phyloP scores from a whole-genome alignment of 2,888 invertebrate genomes.

The Diloba caeruleocephala region DNA sequence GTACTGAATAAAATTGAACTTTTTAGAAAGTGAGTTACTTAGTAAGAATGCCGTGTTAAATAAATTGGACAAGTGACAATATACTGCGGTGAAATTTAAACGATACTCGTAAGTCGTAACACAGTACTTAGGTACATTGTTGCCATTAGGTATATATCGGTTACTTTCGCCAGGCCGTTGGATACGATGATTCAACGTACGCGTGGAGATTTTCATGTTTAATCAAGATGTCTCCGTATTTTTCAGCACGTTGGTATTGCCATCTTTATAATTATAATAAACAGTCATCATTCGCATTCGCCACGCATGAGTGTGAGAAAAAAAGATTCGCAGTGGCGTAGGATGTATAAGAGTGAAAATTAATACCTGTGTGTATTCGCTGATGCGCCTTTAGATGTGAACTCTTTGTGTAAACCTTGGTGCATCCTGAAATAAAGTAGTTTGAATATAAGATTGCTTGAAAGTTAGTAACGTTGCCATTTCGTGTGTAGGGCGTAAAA shows the following conservation, averaged over 20 bases:
- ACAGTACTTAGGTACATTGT: constrained; percentile 39
- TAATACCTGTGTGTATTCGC: constrained; percentile 98
- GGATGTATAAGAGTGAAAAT: constrained; percentile 37
- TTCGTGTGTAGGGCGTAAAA: background rate
- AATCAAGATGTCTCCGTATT: constrained; percentile 11
- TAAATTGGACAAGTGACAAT: constrained; percentile 64
- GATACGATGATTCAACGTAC: constrained; percentile 28
- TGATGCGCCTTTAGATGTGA: constrained; percentile 99
- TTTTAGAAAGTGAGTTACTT: constrained; percentile 57
- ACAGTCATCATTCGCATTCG: constrained; percentile 48
- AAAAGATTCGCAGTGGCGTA: constrained; percentile 41
- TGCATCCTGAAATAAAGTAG: constrained; percentile 92
- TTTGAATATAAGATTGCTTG: constrained; percentile 5
- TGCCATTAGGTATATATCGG: constrained; percentile 40
- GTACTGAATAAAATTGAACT: constrained; percentile 34
- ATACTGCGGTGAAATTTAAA: constrained; percentile 50
- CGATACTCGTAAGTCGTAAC: constrained; percentile 43
- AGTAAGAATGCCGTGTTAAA: constrained; percentile 58
- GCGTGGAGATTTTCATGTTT: constrained; percentile 14
- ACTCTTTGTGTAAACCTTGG: constrained; percentile 99
- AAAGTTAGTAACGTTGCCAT: background rate
- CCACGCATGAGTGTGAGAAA: constrained; percentile 17
- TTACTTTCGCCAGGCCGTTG: constrained; percentile 53
- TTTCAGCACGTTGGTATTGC: constrained; percentile 6
- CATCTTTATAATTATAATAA: constrained; percentile 6